A percentile compares a stretch with the other conserved stretches of the same genome.
Evolutionary conservation across 2,797 vertebrate genomes (phyloP).

Genomic region (Euthynnus affinis): DNA sequence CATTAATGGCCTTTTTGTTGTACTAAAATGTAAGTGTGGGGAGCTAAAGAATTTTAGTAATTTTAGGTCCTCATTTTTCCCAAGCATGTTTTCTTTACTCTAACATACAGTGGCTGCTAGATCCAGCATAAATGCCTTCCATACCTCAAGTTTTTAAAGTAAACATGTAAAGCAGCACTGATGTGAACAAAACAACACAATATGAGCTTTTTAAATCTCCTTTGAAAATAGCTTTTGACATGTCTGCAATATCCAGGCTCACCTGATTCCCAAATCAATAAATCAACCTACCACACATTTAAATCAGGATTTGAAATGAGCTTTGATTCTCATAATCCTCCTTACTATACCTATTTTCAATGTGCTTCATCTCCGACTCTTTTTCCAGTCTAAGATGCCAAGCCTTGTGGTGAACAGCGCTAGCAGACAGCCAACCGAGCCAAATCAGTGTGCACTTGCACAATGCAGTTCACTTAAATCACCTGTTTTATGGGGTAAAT

Average conservation of each 20-base stretch:
- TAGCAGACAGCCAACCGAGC: background rate
- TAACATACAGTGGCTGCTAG: background rate
- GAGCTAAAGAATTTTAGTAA: background rate
- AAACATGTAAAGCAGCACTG: background rate
- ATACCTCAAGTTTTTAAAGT: background rate
- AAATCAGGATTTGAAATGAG: background rate
- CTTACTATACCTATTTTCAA: background rate
- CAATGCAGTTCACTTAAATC: background rate
- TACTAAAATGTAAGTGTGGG: conserved; percentile 1
- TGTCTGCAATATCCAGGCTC: background rate
- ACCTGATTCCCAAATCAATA: too few species aligned
- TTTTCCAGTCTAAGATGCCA: background rate
- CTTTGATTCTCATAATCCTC: background rate
- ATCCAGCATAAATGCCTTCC: background rate
- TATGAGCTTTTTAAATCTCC: background rate
- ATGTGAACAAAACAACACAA: conserved; percentile 9
- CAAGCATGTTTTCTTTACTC: background rate
- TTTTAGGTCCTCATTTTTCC: conserved; percentile 13
- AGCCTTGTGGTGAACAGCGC: background rate
- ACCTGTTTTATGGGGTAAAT: conserved; percentile 11
- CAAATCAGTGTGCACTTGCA: background rate
- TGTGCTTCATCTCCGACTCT: background rate
- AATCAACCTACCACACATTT: too few species aligned
- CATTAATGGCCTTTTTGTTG: conserved; percentile 19
- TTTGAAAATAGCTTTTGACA: background rate